Evolutionary conservation across 2,113 vertebrate genomes (phyloP).

Genomic region (Stercorarius parasiticus): DNA sequence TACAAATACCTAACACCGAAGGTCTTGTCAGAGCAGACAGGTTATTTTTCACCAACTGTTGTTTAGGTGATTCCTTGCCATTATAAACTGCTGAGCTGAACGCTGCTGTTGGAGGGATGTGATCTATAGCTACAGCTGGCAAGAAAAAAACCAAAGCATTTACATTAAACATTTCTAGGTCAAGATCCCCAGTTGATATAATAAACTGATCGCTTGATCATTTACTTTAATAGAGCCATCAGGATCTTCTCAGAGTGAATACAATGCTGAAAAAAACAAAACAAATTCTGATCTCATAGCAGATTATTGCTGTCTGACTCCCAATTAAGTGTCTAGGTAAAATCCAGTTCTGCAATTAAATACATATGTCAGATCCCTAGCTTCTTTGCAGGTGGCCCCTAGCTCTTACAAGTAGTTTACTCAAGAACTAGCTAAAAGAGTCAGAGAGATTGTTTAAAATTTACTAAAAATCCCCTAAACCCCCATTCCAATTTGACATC

Average conservation of each 20-base stretch:
- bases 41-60: conserved; percentile 72
- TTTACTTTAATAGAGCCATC: background rate
- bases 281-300: background rate
- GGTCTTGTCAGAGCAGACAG: conserved; percentile 71
- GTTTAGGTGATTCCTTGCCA: conserved; percentile 78
- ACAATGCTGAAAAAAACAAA: background rate
- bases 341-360: background rate
- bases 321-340: background rate
- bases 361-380: background rate
- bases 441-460: background rate
- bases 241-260: background rate
- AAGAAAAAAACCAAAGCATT: background rate
- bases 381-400: background rate
- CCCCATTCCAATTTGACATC: background rate
- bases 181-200: background rate
- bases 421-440: background rate
- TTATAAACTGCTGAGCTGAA: conserved; percentile 75
- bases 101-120: conserved; percentile 36
- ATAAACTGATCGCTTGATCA: background rate
- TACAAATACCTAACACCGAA: conserved; percentile 76
- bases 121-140: conserved; percentile 69
- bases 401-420: background rate
- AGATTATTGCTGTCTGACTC: background rate
- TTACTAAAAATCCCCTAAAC: background rate
- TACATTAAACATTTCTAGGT: background rate